phyloP scores from a whole-genome alignment of 2,797 vertebrate genomes.

The Halcyon smyrnensis region DNA sequence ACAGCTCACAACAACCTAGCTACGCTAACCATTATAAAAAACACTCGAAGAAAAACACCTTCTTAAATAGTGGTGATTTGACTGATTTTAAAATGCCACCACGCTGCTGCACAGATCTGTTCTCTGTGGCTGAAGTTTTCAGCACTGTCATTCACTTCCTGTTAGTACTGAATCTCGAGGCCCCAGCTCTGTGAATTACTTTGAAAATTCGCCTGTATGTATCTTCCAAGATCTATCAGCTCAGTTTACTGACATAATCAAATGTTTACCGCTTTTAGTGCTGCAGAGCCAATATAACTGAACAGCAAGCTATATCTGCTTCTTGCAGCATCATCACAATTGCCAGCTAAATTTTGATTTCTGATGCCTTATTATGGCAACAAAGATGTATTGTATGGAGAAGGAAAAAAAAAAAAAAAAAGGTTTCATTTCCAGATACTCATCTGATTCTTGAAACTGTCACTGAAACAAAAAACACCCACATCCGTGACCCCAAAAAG shows the following conservation, averaged over 20 bases:
- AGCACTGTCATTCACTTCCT: neutral
- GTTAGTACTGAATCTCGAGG: neutral
- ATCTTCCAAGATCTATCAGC: conserved; percentile 56
- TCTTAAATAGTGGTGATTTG: neutral
- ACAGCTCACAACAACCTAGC: neutral
- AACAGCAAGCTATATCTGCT: conserved; percentile 55
- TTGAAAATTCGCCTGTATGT: conserved; percentile 16
- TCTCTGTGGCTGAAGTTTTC: neutral
- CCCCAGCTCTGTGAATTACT: neutral
- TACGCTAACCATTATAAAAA: neutral
- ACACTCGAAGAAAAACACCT: neutral
- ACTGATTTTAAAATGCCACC: neutral
- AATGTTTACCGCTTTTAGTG: conserved; percentile 35
- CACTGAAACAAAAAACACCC: neutral
- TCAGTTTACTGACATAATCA: conserved; percentile 57
- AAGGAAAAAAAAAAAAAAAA: neutral
- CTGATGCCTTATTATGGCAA: conserved; percentile 44
- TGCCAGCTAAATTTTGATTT: conserved; percentile 62
- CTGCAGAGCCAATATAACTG: conserved; percentile 33
- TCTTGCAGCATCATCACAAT: conserved; percentile 65
- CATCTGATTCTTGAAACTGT: conserved; percentile 10
- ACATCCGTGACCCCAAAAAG: neutral
- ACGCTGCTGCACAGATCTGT: rapidly evolving
- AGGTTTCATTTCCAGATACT: conserved; percentile 29
- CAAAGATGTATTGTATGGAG: conserved; percentile 42